Evolutionary conservation across 2,888 invertebrate genomes (phyloP).

Genomic region (Caenorhabditis virilis): DNA sequence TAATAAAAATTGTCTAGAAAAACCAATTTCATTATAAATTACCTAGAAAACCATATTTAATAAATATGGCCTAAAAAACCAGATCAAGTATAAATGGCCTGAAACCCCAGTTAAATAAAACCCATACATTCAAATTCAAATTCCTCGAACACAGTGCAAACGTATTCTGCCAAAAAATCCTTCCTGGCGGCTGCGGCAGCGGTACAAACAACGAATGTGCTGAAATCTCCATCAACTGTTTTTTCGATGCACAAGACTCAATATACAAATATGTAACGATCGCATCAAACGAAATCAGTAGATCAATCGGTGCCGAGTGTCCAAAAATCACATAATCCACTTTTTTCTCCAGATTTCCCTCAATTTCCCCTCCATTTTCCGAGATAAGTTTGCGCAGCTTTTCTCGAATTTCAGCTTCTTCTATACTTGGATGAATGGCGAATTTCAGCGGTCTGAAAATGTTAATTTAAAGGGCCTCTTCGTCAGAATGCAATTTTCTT

Average conservation of each 20-base stretch:
- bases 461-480: not conserved
- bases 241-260: slow-evolving; percentile 4
- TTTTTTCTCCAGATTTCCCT: not conserved
- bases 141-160: slow-evolving; percentile 1
- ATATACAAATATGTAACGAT: slow-evolving; percentile 23
- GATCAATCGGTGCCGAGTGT: slow-evolving; percentile 9
- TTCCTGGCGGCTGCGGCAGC: slow-evolving; percentile 14
- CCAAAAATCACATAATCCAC: slow-evolving; percentile 17
- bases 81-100: no score
- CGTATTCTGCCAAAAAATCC: slow-evolving; percentile 5
- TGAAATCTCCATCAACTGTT: not conserved
- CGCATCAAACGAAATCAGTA: slow-evolving; percentile 6
- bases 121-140: not conserved
- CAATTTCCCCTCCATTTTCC: slow-evolving; percentile 12
- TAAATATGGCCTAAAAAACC: no score
- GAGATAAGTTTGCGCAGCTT: not conserved
- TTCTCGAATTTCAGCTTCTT: not conserved
- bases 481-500: not conserved
- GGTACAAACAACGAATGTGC: slow-evolving; percentile 19
- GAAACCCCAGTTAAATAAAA: not conserved
- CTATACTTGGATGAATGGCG: not conserved
- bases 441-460: not conserved
- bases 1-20: no score
- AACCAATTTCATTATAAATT: no score
- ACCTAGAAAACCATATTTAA: no score